A percentile compares a stretch with the other conserved stretches of the same genome.
These are phyloP conservation scores for Drosophila stalkeri DNA, from an alignment of 2,888 invertebrate genomes.

Conservation along the genomic window DNA sequence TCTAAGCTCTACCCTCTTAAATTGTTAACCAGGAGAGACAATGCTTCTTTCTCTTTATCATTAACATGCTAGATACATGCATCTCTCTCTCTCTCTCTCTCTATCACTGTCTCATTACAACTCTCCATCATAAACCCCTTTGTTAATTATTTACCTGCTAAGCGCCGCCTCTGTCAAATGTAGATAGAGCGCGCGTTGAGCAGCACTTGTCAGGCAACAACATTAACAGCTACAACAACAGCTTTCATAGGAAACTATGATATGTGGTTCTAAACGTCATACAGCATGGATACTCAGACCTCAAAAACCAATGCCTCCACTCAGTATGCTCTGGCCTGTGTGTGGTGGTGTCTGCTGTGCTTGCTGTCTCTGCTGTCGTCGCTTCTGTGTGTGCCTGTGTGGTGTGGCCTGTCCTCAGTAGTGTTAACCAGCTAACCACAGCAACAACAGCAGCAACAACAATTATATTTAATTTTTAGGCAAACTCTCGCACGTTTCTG, in stretches of 20 bases:
- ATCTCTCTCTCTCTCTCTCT: background rate
- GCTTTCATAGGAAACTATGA: slow-evolving; percentile 45
- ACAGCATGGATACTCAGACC: slow-evolving; percentile 30
- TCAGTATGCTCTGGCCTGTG: background rate
- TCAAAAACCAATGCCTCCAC: background rate
- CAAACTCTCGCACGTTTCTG: slow-evolving; percentile 67
- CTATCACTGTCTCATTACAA: background rate
- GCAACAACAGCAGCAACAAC: slow-evolving; percentile 50
- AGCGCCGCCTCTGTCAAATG: slow-evolving; percentile 16
- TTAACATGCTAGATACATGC: background rate
- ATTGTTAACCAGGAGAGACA: background rate
- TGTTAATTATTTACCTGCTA: background rate
- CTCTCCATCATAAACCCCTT: background rate
- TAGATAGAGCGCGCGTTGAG: slow-evolving; percentile 12
- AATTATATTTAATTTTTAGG: slow-evolving; percentile 79
- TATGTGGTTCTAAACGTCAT: slow-evolving; percentile 59
- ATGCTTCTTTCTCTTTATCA: background rate
- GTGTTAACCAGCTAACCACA: slow-evolving; percentile 63
- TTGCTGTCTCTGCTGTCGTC: slow-evolving; percentile 53
- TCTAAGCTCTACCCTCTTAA: background rate
- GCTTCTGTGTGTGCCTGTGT: slow-evolving; percentile 29
- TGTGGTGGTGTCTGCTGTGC: slow-evolving; percentile 2
- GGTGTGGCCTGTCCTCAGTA: slow-evolving; percentile 49
- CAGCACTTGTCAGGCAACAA: slow-evolving; percentile 46
- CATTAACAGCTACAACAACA: slow-evolving; percentile 20